These are phyloP conservation scores for Rhinogobius similis DNA, from an alignment of 2,113 vertebrate genomes.

Conservation along the genomic window DNA sequence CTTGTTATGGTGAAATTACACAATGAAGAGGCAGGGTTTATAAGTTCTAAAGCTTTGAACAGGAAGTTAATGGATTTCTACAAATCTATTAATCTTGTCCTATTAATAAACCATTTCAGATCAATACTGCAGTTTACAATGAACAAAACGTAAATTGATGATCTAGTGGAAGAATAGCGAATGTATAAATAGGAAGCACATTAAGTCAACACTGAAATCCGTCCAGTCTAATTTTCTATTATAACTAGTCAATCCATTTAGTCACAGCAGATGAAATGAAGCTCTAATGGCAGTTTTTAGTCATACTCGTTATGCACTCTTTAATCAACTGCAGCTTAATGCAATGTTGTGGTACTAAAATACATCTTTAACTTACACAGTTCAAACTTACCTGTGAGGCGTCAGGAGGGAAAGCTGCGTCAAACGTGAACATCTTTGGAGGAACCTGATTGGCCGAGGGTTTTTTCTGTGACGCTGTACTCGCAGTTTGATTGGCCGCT, in stretches of 20 bases:
- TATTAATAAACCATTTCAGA: too few relatives aligned
- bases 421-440: slow-evolving; percentile 98
- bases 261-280: slow-evolving; percentile 2
- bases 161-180: too few relatives aligned
- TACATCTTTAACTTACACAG: background rate
- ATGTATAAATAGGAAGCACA: background rate
- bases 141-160: too few relatives aligned
- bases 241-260: background rate
- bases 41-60: too few relatives aligned
- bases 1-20: too few relatives aligned
- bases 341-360: background rate
- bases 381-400: slow-evolving; percentile 86
- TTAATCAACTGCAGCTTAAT: background rate
- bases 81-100: too few relatives aligned
- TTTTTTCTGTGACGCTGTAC: slow-evolving; percentile 84
- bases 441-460: slow-evolving; percentile 86
- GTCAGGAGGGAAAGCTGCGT: slow-evolving; percentile 94
- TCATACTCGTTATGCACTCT: slow-evolving; percentile 1
- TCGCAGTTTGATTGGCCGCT: slow-evolving; percentile 77
- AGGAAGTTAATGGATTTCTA: too few relatives aligned
- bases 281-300: slow-evolving; percentile 1
- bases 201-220: background rate
- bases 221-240: background rate
- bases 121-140: too few relatives aligned
- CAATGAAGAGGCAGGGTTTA: too few relatives aligned